Percentiles rank a stretch among this genome's conserved stretches.
phyloP scores from a whole-genome alignment of 92 coral and sea anemone genomes.

The Phenganax marumi region DNA sequence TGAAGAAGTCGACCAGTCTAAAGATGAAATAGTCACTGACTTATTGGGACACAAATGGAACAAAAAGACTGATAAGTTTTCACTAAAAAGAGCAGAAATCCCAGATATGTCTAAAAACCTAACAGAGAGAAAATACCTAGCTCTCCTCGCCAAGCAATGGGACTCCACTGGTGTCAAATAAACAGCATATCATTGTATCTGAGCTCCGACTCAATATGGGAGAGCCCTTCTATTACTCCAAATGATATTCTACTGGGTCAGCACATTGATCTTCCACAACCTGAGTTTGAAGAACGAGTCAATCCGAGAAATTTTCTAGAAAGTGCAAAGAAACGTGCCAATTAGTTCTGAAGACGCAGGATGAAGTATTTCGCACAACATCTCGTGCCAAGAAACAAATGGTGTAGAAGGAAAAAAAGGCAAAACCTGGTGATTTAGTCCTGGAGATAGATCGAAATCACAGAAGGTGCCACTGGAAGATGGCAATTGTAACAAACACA shows the following conservation, averaged over 20 bases:
- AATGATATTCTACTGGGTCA: conserved; percentile 63
- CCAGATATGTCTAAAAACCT: conserved; percentile 28
- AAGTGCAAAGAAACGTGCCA: conserved; percentile 34
- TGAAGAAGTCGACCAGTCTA: neutral
- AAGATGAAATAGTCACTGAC: neutral
- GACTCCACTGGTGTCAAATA: conserved; percentile 59
- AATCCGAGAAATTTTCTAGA: conserved; percentile 52
- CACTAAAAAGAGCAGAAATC: conserved; percentile 49
- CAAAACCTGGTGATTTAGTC: conserved; percentile 52
- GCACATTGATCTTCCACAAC: conserved; percentile 60
- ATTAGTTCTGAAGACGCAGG: conserved; percentile 61
- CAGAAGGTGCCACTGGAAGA: conserved; percentile 54
- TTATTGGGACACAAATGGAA: conserved; percentile 65
- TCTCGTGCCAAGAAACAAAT: conserved; percentile 61
- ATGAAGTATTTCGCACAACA: conserved; percentile 63
- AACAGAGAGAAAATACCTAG: conserved; percentile 43
- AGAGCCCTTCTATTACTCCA: conserved; percentile 58
- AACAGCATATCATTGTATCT: conserved; percentile 57
- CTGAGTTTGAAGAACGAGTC: conserved; percentile 51
- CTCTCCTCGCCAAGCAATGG: conserved; percentile 42
- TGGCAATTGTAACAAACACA: conserved; percentile 45
- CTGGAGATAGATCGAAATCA: conserved; percentile 51
- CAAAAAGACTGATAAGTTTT: conserved; percentile 53
- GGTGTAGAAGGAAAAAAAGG: conserved; percentile 53
- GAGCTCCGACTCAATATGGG: conserved; percentile 63